Evolutionary conservation across 2,888 invertebrate genomes (phyloP).

Genomic region (Lathronympha strigana): DNA sequence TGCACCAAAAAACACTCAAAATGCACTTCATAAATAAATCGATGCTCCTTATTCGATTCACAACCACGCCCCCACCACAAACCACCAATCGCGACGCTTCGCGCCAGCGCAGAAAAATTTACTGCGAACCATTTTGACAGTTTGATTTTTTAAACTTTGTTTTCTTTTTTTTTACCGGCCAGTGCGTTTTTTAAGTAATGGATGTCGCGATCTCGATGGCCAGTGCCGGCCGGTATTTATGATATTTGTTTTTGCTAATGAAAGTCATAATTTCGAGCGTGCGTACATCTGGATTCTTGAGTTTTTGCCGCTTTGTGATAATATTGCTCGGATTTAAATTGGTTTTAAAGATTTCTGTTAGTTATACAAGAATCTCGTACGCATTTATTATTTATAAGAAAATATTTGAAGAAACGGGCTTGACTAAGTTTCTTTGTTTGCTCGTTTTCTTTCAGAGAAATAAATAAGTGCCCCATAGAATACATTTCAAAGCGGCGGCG

Average conservation of each 20-base stretch:
- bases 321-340: constrained; percentile 41
- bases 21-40: constrained; percentile 80
- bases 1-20: constrained; percentile 58
- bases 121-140: constrained; percentile 81
- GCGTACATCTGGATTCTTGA: constrained; percentile 45
- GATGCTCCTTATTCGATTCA: constrained; percentile 66
- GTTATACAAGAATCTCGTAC: constrained; percentile 32
- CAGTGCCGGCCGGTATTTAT: constrained; percentile 74
- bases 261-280: constrained; percentile 58
- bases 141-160: constrained; percentile 72
- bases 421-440: constrained; percentile 30
- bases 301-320: constrained; percentile 43
- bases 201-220: constrained; percentile 69
- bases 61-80: constrained; percentile 67
- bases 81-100: constrained; percentile 64
- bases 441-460: constrained; percentile 28
- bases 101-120: constrained; percentile 71
- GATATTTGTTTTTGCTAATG: constrained; percentile 74
- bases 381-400: constrained; percentile 40
- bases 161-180: constrained; percentile 60
- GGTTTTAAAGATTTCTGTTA: constrained; percentile 21
- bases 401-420: constrained; percentile 32
- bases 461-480: constrained; percentile 41
- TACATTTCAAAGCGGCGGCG: constrained; percentile 45
- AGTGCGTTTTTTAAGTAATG: constrained; percentile 66